Evolutionary conservation across 2,797 vertebrate species (phyloP), one percentile per base, ranked within the genome.

Genomic region (Lemur catta): DNA sequence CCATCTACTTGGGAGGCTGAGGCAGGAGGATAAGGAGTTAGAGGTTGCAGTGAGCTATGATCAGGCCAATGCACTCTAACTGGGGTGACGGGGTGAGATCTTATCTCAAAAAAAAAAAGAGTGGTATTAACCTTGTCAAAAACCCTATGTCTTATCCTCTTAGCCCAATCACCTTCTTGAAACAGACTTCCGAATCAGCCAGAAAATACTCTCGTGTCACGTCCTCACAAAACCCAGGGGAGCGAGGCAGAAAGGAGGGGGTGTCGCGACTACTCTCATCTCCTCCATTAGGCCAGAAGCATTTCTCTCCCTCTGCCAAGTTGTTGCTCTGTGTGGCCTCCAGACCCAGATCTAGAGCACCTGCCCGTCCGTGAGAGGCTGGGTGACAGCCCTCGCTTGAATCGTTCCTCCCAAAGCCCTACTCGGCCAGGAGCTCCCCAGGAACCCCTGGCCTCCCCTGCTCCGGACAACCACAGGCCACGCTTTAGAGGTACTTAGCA

Each of bases 371-470:
- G 7, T 41, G 38, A 91, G 38, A 71, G 59, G 33, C 59, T n/a
- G 33, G 30, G 38, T n/a, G 33, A n/a, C 3, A 46, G 74, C 52
- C 35, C 9, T 24, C 13, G 24, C 52, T 71, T 24, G n/a, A 89
- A 30, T 10, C 0, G 0, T 2, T 76, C 18, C 7, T 0, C n/a
- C 7, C 61, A 38, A 46, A 84, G 67, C 48, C 30, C 52, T 59
- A 4, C 18, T 7, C 41, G 33, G 84, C 0, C 1, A 65, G 38
- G 38, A 50, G 43, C 20, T 4, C 33, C n/a, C 35, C 0, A 0
- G 69, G 22, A 72, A 14, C 11, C 61, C 18, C 63, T n/a, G 7
- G 14, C 0, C 13, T 12, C 46, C 72, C 20, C 14, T 26, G 7
- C 46, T 59, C 67, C 18, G 41, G 26, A 86, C 67, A 84, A 55